Evolutionary conservation across 1,140 invertebrate genomes (phyloP), one percentile per base, ranked within the genome.

Genomic region (Steinernema khuongi): DNA sequence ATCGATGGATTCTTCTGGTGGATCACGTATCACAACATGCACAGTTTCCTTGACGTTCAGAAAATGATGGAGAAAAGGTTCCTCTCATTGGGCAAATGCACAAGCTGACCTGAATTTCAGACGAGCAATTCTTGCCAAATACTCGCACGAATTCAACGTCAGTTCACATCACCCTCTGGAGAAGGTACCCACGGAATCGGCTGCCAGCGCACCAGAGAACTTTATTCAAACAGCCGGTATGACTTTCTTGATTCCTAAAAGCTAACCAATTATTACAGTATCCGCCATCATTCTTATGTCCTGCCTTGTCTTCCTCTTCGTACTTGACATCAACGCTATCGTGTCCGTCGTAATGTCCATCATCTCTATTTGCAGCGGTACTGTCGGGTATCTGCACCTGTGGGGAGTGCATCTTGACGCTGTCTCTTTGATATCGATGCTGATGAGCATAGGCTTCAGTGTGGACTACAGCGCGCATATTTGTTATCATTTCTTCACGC

Each of bases 401-500:
- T 83, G 82, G 81, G 68, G 69, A 31, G 82, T 83, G 14, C 78
- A 83, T 77, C 72, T 83, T n/a, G 81, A 83, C 70, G 81, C 81
- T 1, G 82, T 83, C 67, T 82, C 82, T 1, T 74, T 82, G n/a
- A 84, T 81, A 33, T 76, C 74, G 1, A 81, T 83, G 68, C 71
- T 82, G 17, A 83, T 82, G 81, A 75, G 70, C 32, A 82, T 82
- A 50, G 81, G 81, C 17, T 83, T 83, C 71, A 75, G 72, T 22
- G 81, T 83, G 0, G 81, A 83, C 43, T 83, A 83, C 44, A 81
- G 75, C n/a, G 80, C 80, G 14, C 81, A 83, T 70, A 74, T 83
- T 33, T 83, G 81, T 60, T 83, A 83, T 74, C 81, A 83, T 44
- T 83, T 79, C 43, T 83, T 85, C 67, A 82, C 81, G 0, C 79